phyloP scores from a whole-genome alignment of 2,888 invertebrate genomes.

The Eristalis intricaria region DNA sequence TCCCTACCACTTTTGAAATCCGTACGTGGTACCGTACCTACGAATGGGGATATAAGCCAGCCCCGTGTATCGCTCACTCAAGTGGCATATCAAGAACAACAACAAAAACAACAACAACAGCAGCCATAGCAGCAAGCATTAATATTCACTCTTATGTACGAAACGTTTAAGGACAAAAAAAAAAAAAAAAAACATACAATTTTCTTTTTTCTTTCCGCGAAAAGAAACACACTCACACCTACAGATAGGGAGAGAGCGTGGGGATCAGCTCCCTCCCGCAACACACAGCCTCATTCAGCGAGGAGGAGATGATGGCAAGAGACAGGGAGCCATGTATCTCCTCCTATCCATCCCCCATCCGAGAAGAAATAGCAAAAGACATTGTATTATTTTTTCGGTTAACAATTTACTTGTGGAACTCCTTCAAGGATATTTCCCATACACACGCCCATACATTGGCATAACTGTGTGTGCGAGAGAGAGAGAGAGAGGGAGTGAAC shows the following conservation, averaged over 20 bases:
- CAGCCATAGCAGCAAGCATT: neutral
- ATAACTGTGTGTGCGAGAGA: no score
- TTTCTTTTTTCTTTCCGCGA: no score
- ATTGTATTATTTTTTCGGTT: constrained; percentile 53
- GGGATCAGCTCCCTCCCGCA: no score
- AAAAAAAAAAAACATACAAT: neutral
- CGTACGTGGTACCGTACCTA: neutral
- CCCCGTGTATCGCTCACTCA: neutral
- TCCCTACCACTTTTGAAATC: neutral
- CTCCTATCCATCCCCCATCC: neutral
- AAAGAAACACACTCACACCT: no score
- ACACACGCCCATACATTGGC: neutral
- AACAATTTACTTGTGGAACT: constrained; percentile 50
- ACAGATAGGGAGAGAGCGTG: no score
- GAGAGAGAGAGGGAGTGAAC: neutral
- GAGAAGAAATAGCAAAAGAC: constrained; percentile 12
- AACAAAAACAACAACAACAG: neutral
- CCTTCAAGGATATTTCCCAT: constrained; percentile 28
- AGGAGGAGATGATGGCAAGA: neutral
- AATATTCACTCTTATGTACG: constrained; percentile 34
- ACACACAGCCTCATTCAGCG: neutral
- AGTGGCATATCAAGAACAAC: constrained; percentile 12
- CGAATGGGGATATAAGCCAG: neutral
- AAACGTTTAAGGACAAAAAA: constrained; percentile 9
- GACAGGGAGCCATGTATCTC: neutral